Conservation (phyloP, 2,797 vertebrate genomes). For the Parauchenoglanis ngamensis region DNA sequence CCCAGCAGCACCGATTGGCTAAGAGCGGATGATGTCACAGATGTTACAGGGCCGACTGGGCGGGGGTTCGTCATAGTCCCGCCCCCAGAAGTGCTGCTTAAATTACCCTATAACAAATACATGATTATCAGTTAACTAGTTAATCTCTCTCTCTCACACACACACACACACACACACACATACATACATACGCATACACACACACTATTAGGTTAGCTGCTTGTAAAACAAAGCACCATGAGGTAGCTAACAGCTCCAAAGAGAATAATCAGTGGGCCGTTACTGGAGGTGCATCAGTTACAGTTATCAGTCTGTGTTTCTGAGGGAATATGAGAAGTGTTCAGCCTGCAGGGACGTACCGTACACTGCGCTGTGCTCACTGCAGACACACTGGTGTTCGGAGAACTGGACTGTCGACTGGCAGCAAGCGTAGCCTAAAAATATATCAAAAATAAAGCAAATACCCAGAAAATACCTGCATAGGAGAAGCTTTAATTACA, state of each 20-base stretch:
- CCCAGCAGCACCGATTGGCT: constrained; percentile 93
- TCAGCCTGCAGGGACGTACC: constrained; percentile 67
- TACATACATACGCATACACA: not conserved
- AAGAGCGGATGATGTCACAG: constrained; percentile 86
- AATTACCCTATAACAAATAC: constrained; percentile 69
- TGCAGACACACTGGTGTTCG: constrained; percentile 86
- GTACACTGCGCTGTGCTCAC: constrained; percentile 86
- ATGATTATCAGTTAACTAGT: not conserved
- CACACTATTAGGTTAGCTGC: not conserved
- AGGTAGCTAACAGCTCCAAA: not conserved
- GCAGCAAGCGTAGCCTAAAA: constrained; percentile 92
- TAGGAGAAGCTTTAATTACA: not conserved
- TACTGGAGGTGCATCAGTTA: not conserved
- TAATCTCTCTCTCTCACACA: too few relatives aligned
- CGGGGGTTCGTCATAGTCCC: constrained; percentile 75
- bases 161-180: not conserved
- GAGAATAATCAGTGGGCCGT: not conserved
- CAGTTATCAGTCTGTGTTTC: not conserved
- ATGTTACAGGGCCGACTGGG: constrained; percentile 71
- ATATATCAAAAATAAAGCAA: not conserved
- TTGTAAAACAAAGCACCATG: not conserved
- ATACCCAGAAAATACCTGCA: not conserved
- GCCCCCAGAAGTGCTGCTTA: constrained; percentile 75
- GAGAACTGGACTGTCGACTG: constrained; percentile 90
- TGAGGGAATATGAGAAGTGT: not conserved